Conservation (phyloP, 2,888 invertebrate species). For the Asteroscopus sphinx region DNA sequence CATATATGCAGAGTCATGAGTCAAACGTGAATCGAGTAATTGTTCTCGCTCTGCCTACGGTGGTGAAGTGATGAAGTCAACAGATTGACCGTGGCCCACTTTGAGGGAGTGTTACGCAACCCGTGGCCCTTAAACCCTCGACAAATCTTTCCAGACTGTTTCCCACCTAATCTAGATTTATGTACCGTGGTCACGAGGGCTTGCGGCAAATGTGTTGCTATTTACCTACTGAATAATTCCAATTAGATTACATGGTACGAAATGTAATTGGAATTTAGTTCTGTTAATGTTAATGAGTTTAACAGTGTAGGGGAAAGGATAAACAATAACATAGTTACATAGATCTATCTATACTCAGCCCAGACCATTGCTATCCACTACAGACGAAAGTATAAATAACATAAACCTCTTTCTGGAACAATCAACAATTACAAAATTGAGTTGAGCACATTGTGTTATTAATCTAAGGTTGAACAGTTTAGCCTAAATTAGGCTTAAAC, state of each 20-base stretch:
- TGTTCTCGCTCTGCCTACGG: constrained; percentile 38
- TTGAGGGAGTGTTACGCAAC: constrained; percentile 43
- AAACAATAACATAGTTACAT: neutral
- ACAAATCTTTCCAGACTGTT: constrained; percentile 49
- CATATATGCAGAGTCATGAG: neutral
- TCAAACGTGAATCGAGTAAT: constrained; percentile 23
- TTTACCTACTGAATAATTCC: constrained; percentile 6
- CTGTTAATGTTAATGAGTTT: constrained; percentile 1
- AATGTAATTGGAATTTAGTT: constrained; percentile 13
- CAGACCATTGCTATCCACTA: no score
- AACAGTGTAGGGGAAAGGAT: neutral
- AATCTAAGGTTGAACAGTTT: no score
- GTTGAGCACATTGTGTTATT: no score
- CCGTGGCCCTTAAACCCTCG: constrained; percentile 36
- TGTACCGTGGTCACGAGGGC: constrained; percentile 14
- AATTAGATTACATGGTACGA: constrained; percentile 5
- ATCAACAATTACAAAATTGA: no score
- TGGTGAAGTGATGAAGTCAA: constrained; percentile 15
- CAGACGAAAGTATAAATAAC: no score
- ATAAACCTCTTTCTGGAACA: no score
- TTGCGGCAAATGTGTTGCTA: constrained; percentile 14
- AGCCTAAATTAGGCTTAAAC: no score
- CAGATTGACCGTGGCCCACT: constrained; percentile 35
- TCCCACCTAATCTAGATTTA: constrained; percentile 59
- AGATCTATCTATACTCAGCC: neutral